Conservation (phyloP, 1,140 invertebrate species). For the Zophobas atratus region DNA sequence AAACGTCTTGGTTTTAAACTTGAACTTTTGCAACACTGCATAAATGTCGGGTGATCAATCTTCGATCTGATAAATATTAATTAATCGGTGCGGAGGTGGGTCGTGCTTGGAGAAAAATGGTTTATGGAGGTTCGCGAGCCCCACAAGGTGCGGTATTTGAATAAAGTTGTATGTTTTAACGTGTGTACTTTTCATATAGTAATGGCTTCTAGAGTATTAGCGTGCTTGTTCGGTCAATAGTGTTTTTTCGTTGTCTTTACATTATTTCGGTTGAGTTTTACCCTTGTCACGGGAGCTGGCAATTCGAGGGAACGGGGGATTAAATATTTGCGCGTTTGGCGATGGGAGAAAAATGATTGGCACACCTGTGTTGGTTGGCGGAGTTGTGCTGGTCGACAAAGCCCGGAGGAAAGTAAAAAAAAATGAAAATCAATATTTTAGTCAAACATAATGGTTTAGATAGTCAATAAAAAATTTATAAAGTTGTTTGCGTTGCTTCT, state of each 20-base stretch:
- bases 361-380: not conserved
- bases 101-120: not conserved
- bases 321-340: not conserved
- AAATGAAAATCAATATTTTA: too few relatives aligned
- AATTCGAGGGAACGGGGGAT: not conserved
- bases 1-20: too few relatives aligned
- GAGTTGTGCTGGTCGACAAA: too few relatives aligned
- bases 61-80: too few relatives aligned
- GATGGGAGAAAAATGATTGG: not conserved
- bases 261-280: not conserved
- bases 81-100: too few relatives aligned
- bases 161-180: not conserved
- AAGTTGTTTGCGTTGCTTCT: too few relatives aligned
- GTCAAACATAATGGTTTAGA: too few relatives aligned
- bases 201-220: slow-evolving; percentile 3
- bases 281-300: not conserved
- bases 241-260: not conserved
- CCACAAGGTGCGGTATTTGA: not conserved
- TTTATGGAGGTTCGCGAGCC: not conserved
- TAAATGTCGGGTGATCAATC: not conserved
- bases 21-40: too few relatives aligned
- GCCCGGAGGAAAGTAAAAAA: too few relatives aligned
- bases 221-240: not conserved
- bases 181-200: not conserved
- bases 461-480: too few relatives aligned